These are phyloP conservation scores for Limanda limanda DNA, from an alignment of 2,113 vertebrate genomes.

Conservation along the genomic window DNA sequence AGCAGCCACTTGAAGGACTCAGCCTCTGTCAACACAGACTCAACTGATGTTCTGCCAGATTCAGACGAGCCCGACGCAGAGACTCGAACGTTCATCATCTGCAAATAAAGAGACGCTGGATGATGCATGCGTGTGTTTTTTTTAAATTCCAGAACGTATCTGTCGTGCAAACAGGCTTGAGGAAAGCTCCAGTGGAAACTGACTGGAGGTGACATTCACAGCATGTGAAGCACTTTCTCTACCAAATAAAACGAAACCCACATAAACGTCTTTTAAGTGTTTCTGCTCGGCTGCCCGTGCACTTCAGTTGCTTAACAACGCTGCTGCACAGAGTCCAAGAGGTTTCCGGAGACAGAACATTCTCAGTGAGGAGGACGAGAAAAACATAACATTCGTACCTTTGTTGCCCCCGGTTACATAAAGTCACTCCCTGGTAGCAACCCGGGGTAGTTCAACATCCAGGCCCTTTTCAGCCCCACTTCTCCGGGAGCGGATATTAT, in stretches of 20 bases:
- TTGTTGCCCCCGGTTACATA: conserved; percentile 44
- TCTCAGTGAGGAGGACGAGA: conserved; percentile 24
- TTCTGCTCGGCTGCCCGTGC: conserved; percentile 58
- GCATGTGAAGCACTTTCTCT: conserved; percentile 57
- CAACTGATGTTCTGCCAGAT: conserved; percentile 64
- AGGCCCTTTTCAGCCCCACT: conserved; percentile 31
- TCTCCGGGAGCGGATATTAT: conserved; percentile 66
- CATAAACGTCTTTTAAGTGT: conserved; percentile 53
- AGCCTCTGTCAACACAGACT: conserved; percentile 55
- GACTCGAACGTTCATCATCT: conserved; percentile 63
- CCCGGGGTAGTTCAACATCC: conserved; percentile 45
- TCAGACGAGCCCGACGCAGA: conserved; percentile 57
- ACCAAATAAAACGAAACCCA: conserved; percentile 35
- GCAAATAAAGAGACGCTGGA: conserved; percentile 47
- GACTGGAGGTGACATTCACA: conserved; percentile 61
- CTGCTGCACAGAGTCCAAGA: conserved; percentile 27
- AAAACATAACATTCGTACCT: conserved; percentile 41
- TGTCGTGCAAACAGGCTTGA: conserved; percentile 16
- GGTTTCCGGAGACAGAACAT: conserved; percentile 45
- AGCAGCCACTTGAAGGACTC: conserved; percentile 34
- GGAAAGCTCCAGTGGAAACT: conserved; percentile 51
- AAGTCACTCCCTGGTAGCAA: conserved; percentile 34
- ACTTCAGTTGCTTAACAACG: too few relatives aligned
- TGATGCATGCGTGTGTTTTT: conserved; percentile 45
- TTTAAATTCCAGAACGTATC: conserved; percentile 49